Conservation (phyloP, 2,113 vertebrate genomes). For the Aleadryas rufinucha region DNA sequence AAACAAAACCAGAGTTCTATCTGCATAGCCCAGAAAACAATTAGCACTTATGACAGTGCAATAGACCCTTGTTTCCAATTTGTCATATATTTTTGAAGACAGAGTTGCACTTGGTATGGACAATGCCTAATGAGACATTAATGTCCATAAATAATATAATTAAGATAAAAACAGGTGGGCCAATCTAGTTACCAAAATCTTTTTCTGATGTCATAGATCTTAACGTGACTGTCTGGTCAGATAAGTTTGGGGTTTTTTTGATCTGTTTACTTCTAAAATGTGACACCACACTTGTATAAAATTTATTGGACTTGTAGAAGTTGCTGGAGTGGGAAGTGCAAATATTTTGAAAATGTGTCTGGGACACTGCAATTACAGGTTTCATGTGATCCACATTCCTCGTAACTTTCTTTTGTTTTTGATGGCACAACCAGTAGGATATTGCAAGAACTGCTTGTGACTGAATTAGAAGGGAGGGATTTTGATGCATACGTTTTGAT, state of each 20-base stretch:
- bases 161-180: not conserved
- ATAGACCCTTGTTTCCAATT: not conserved
- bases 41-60: not conserved
- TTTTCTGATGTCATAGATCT: not conserved
- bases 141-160: not conserved
- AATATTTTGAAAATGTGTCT: not conserved
- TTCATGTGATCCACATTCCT: not conserved
- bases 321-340: not conserved
- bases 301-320: not conserved
- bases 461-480: not conserved
- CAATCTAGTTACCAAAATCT: not conserved
- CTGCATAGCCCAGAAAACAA: not conserved
- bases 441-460: not conserved
- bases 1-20: not conserved
- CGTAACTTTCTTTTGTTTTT: not conserved
- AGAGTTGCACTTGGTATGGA: not conserved
- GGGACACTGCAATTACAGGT: not conserved
- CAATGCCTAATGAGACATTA: not conserved
- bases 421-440: not conserved
- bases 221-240: not conserved
- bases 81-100: not conserved
- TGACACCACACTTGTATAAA: not conserved
- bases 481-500: not conserved
- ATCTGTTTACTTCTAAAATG: not conserved
- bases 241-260: not conserved